Evolutionary conservation across 1,140 invertebrate genomes (phyloP).

Genomic region (Drosophila funebris): DNA sequence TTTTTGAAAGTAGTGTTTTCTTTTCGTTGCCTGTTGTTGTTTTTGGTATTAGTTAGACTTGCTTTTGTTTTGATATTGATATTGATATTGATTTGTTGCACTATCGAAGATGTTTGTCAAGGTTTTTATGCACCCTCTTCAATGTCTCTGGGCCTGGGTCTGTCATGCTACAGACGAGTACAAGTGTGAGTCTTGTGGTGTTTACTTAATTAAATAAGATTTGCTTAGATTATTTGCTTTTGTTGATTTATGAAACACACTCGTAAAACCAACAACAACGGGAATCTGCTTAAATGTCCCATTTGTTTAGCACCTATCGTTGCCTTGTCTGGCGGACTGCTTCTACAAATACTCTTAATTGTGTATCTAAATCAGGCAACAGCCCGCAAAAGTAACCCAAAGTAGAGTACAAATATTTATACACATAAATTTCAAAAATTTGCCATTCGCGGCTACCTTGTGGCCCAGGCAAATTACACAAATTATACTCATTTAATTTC

Average conservation of each 20-base stretch:
- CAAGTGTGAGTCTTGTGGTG: background rate
- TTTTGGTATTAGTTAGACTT: conserved; percentile 27
- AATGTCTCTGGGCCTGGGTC: conserved; percentile 22
- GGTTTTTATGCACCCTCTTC: conserved; percentile 16
- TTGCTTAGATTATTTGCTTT: conserved; percentile 15
- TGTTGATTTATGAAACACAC: conserved; percentile 19
- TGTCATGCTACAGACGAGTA: background rate
- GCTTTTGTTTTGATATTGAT: conserved; percentile 23
- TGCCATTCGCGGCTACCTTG: conserved; percentile 10
- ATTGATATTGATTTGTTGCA: conserved; percentile 29
- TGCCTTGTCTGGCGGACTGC: background rate
- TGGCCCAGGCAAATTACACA: conserved; percentile 45
- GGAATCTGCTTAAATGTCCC: conserved; percentile 7
- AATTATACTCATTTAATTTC: conserved; percentile 30
- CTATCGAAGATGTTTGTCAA: conserved; percentile 11
- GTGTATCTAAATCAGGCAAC: conserved; percentile 11
- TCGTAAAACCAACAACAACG: background rate
- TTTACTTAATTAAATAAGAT: background rate
- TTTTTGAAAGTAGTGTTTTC: conserved; percentile 8
- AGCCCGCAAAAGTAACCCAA: conserved; percentile 15
- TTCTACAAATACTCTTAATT: conserved; percentile 1
- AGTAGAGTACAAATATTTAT: conserved; percentile 56
- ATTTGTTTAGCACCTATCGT: conserved; percentile 34
- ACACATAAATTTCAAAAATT: conserved; percentile 48
- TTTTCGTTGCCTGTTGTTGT: background rate